Evolutionary conservation across 2,113 vertebrate genomes (phyloP).

Genomic region (Leptocoma aspasia): DNA sequence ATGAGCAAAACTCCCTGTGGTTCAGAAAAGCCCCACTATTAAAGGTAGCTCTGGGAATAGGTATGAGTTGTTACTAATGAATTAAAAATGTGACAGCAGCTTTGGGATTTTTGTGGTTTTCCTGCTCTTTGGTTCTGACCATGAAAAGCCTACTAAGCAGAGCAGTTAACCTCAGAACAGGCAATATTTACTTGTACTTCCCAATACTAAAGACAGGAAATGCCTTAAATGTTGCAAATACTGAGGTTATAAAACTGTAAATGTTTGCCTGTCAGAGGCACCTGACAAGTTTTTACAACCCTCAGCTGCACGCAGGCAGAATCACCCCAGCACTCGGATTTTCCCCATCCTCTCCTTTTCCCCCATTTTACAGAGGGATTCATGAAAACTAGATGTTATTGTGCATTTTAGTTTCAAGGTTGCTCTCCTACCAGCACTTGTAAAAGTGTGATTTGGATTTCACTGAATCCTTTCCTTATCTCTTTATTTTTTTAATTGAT

Average conservation of each 20-base stretch:
- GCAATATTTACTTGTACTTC: conserved; percentile 55
- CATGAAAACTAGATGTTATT: neutral
- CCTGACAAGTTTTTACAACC: conserved; percentile 22
- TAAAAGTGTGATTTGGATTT: neutral
- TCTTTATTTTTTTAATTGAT: neutral
- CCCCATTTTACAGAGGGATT: neutral
- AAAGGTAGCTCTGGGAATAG: conserved; percentile 1
- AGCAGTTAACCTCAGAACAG: conserved; percentile 35
- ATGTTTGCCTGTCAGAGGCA: conserved; percentile 16
- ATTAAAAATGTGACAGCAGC: conserved; percentile 35
- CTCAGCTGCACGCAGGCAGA: neutral
- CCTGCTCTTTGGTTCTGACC: neutral
- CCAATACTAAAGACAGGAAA: conserved; percentile 54
- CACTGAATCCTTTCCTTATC: neutral
- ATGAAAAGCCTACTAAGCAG: neutral
- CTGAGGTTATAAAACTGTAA: conserved; percentile 56
- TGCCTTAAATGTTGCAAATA: conserved; percentile 55
- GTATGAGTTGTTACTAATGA: conserved; percentile 1
- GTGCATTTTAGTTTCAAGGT: neutral
- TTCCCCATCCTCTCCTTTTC: neutral
- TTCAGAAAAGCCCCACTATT: neutral
- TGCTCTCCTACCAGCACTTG: neutral
- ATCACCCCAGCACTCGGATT: neutral
- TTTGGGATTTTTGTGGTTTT: conserved; percentile 51
- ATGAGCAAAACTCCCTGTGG: neutral